A percentile compares a stretch with the other conserved stretches of the same genome.
Evolutionary conservation across 2,113 vertebrate species (phyloP).

Genomic region (Cheilinus undulatus): DNA sequence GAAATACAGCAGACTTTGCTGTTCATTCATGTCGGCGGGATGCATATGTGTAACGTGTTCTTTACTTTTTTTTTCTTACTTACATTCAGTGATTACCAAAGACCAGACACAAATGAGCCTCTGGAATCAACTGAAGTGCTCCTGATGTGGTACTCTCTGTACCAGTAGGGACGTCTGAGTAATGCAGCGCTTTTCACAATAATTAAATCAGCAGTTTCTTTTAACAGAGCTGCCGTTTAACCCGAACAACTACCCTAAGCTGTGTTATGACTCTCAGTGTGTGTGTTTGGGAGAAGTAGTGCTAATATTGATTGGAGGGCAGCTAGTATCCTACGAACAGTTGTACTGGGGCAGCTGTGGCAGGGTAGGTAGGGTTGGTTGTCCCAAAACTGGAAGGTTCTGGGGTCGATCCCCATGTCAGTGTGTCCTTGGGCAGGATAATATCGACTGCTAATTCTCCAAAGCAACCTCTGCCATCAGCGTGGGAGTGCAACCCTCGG

Average conservation of each 20-base stretch:
- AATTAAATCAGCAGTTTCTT: slow-evolving; percentile 22
- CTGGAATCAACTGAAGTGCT: slow-evolving; percentile 19
- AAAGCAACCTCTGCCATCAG: too few species aligned
- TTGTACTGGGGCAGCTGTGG: too few species aligned
- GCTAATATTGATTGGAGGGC: background rate
- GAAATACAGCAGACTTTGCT: background rate
- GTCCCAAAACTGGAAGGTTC: too few species aligned
- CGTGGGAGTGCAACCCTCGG: too few species aligned
- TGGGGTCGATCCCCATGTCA: too few species aligned
- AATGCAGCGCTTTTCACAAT: slow-evolving; percentile 19
- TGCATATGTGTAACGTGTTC: background rate
- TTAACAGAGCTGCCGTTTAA: slow-evolving; percentile 20
- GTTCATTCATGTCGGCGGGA: background rate
- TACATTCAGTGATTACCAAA: background rate
- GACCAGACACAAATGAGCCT: background rate
- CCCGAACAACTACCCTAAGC: background rate
- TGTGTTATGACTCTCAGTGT: slow-evolving; percentile 4
- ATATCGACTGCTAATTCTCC: too few species aligned
- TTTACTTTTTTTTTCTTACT: background rate
- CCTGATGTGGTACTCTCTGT: background rate
- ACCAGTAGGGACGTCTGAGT: background rate
- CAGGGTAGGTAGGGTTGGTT: too few species aligned
- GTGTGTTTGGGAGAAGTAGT: background rate
- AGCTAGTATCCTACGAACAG: too few species aligned
- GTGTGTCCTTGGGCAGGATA: too few species aligned